These are phyloP conservation scores for Cyrtodaria siliqua DNA, from an alignment of 2,888 invertebrate species.

Conservation along the genomic window DNA sequence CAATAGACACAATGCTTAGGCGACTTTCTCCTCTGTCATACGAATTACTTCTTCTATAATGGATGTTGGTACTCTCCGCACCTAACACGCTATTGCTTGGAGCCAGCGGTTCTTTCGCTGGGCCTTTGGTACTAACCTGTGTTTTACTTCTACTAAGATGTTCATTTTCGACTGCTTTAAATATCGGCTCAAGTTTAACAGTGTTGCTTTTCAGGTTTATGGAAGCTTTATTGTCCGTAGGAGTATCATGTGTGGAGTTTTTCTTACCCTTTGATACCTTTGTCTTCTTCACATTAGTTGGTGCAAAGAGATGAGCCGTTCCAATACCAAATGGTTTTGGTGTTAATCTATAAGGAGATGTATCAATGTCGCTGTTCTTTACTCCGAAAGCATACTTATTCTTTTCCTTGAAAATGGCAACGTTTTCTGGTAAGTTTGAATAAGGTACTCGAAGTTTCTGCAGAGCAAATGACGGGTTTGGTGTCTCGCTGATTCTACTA, in stretches of 20 bases:
- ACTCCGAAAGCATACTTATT: constrained; percentile 69
- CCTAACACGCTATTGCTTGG: constrained; percentile 29
- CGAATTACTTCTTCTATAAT: neutral
- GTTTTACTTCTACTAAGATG: neutral
- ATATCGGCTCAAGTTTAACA: constrained; percentile 44
- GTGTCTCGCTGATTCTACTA: constrained; percentile 68
- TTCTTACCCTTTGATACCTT: neutral
- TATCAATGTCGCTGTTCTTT: constrained; percentile 20
- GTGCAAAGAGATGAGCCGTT: no score
- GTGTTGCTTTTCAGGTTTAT: constrained; percentile 24
- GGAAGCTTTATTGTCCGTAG: neutral
- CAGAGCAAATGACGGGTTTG: constrained; percentile 63
- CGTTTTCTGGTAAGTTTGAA: constrained; percentile 70
- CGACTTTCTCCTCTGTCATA: constrained; percentile 14
- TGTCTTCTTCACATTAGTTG: no score
- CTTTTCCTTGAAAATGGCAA: constrained; percentile 68
- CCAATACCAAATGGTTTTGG: constrained; percentile 18
- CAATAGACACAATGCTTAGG: constrained; percentile 59
- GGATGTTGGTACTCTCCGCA: neutral
- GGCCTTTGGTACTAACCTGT: neutral
- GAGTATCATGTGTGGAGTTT: neutral
- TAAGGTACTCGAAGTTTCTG: constrained; percentile 65
- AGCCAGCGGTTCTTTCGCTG: constrained; percentile 24
- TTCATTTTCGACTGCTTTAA: constrained; percentile 13
- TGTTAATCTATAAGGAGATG: constrained; percentile 51